Conservation (phyloP, 2,888 invertebrate genomes). For the Cosmopolites sordidus region DNA sequence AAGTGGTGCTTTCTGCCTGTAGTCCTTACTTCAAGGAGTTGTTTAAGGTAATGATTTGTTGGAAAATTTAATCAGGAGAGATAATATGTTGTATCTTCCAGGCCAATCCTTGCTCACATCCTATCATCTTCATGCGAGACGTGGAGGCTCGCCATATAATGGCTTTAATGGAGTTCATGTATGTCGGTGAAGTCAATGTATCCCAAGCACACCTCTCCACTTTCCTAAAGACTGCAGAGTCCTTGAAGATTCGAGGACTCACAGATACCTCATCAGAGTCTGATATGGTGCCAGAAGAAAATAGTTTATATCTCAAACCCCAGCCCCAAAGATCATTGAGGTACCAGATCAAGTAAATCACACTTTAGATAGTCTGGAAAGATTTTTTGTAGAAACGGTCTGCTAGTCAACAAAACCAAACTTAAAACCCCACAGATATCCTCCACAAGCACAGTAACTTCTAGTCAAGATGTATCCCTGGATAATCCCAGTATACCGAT, state of each 20-base stretch:
- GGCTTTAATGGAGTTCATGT: constrained; percentile 79
- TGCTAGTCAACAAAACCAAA: constrained; percentile 21
- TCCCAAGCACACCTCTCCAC: constrained; percentile 73
- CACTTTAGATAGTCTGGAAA: too few species aligned
- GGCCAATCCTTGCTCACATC: constrained; percentile 81
- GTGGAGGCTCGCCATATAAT: constrained; percentile 74
- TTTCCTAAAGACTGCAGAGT: constrained; percentile 73
- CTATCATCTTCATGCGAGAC: constrained; percentile 81
- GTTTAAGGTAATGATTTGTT: constrained; percentile 63
- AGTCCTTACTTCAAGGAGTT: constrained; percentile 85
- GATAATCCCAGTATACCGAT: constrained; percentile 16
- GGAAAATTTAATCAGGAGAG: background rate
- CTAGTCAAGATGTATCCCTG: constrained; percentile 44
- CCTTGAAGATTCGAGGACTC: constrained; percentile 72
- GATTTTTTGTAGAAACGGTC: constrained; percentile 11
- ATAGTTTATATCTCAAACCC: constrained; percentile 37
- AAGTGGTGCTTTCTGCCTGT: constrained; percentile 80
- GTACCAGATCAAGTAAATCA: background rate
- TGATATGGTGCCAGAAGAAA: constrained; percentile 45
- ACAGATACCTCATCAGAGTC: constrained; percentile 58
- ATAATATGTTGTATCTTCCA: constrained; percentile 49
- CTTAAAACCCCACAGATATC: constrained; percentile 34
- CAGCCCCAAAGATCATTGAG: constrained; percentile 31
- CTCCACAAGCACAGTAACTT: constrained; percentile 44
- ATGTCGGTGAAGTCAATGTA: constrained; percentile 79